Evolutionary conservation across 2,797 vertebrate species (phyloP).

Genomic region (Botia almorhae): DNA sequence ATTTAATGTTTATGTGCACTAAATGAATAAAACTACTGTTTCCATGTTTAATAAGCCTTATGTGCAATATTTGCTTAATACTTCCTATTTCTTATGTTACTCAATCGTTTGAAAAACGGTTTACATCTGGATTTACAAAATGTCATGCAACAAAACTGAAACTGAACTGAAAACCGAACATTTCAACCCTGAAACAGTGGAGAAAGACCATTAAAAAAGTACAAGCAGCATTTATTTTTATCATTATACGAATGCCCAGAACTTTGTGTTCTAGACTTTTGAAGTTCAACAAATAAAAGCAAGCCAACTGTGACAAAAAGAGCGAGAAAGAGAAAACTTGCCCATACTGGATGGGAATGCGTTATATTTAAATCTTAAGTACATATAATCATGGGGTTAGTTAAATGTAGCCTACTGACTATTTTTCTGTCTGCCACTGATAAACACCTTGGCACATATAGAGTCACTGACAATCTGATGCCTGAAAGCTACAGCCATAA

Average conservation of each 20-base stretch:
- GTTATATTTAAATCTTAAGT: slow-evolving; percentile 76
- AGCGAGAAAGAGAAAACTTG: slow-evolving; percentile 63
- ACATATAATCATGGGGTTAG: slow-evolving; percentile 75
- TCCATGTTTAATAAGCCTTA: not conserved
- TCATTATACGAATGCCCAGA: slow-evolving; percentile 29
- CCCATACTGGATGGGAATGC: slow-evolving; percentile 72
- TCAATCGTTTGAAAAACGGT: not conserved
- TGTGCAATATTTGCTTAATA: not conserved
- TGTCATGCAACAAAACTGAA: not conserved
- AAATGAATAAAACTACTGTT: not conserved
- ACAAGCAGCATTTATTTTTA: slow-evolving; percentile 18
- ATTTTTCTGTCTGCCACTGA: slow-evolving; percentile 75
- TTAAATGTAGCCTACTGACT: slow-evolving; percentile 71
- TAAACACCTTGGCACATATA: slow-evolving; percentile 66
- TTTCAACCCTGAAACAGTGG: not conserved
- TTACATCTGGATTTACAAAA: not conserved
- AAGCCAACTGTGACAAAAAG: slow-evolving; percentile 54
- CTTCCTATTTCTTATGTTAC: not conserved
- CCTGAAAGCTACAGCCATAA: slow-evolving; percentile 14
- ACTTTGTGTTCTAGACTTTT: slow-evolving; percentile 20
- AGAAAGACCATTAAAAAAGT: not conserved
- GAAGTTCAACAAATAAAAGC: slow-evolving; percentile 52
- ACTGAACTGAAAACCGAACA: not conserved
- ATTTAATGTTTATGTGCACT: not conserved
- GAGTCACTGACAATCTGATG: slow-evolving; percentile 7